Evolutionary conservation across 2,797 vertebrate species (phyloP), one percentile per base, ranked within the genome.

Genomic region (Falco naumanni): DNA sequence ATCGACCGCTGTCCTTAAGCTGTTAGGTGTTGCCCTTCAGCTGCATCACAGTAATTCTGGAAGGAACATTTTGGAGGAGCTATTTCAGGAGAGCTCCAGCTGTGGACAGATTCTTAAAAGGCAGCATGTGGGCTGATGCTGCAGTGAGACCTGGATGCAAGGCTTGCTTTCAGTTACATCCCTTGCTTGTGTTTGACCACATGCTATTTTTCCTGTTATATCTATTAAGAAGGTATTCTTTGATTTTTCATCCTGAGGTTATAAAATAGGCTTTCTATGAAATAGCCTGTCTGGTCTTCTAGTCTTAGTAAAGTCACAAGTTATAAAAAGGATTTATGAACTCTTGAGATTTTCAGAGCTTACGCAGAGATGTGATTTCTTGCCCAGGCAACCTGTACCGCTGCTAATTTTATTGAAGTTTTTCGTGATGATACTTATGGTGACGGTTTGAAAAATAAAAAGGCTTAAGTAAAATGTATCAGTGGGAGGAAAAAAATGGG

Each of bases 31-130:
- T 81, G 80, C 34, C 59, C 76, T 56, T 84, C 68, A 71, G 78
- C 87, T 88, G 48, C 50, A 88, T 56, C 76, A 17, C 89, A 60
- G 82, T 39, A 37, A 45, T 61, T 87, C 64, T 91, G 87, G 71
- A 85, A 86, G 78, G 61, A 54, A 50, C 68, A 15, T 65, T 96
- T 81, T 71, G 56, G 53, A 71, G 78, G 48, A 93, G 74, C 48
- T 95, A 7, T 92, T 96, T 69, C 85, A 75, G 86, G 89, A 9
- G 70, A 87, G 61, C 83, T 94, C 84, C 95, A 96, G 93, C 90
- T 92, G 94, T 56, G 84, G 92, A 68, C 33, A 53, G 75, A 18
- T 77, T 90, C 90, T 94, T 43, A 28, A 2, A 13, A 60, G 83
- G 88, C 79, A 90, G 85, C 45, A 5, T 25, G 47, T 77, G 81